A percentile compares a stretch with the other conserved stretches of the same genome.
phyloP scores from a whole-genome alignment of 2,888 invertebrate genomes.

The Thymelicus acteon region DNA sequence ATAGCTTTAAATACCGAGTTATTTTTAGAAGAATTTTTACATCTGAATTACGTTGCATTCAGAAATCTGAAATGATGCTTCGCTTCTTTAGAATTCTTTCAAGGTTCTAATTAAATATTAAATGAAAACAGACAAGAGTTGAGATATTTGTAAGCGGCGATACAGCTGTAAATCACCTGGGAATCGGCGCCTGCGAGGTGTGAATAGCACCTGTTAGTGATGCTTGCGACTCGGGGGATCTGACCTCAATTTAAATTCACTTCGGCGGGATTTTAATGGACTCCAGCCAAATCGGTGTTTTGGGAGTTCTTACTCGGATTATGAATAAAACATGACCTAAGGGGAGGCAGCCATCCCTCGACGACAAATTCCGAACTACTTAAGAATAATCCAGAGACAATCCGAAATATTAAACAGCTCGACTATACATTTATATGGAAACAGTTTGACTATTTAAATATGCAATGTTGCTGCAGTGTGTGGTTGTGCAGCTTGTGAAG shows the following conservation, averaged over 20 bases:
- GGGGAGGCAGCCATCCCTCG: constrained; percentile 41
- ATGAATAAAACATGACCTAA: constrained; percentile 74
- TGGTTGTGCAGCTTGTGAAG: background rate
- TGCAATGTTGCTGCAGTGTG: background rate
- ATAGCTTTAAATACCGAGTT: background rate
- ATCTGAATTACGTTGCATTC: background rate
- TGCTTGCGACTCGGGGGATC: constrained; percentile 17
- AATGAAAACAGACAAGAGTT: constrained; percentile 1
- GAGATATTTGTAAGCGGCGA: constrained; percentile 20
- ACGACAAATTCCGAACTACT: constrained; percentile 42
- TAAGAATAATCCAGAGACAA: constrained; percentile 52
- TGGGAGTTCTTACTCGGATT: constrained; percentile 65
- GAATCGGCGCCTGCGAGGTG: constrained; percentile 14
- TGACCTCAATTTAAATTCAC: constrained; percentile 63
- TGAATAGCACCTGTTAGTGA: constrained; percentile 34
- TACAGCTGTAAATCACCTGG: constrained; percentile 16
- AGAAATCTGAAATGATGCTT: background rate
- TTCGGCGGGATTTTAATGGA: constrained; percentile 65
- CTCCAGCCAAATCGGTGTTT: constrained; percentile 70
- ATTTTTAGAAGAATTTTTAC: background rate
- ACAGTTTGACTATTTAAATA: background rate
- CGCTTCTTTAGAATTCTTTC: constrained; percentile 14
- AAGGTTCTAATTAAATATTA: constrained; percentile 14
- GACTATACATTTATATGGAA: constrained; percentile 32
- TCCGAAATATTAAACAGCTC: constrained; percentile 49